Base-by-base conservation (phyloP, 2,888 invertebrate species). In the Mesopsocus fuscifrons region DNA sequence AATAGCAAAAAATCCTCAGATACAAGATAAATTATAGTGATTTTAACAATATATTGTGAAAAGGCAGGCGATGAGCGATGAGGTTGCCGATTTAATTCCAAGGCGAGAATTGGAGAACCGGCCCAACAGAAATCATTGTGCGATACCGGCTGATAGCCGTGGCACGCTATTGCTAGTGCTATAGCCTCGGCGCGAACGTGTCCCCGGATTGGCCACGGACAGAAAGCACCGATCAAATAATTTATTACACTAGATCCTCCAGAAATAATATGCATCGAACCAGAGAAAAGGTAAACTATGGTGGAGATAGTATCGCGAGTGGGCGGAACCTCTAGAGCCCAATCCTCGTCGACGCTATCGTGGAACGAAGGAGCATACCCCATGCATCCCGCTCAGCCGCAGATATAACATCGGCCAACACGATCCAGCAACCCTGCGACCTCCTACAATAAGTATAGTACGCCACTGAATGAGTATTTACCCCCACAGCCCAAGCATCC, bases 231-330 rank as follows among this genome's bases (percentile, higher is more conserved):
- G 21, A 38, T 9, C 3, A 17, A 38, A 38, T 38, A 38, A 38
- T 38, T 38, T 38, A 38, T 38, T 38, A 38, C 38, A 18, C 20
- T 21, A 38, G 38, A 38, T 20, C 38, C 38, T 38, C 38, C 13
- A 38, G 21, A 38, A 38, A 38, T 38, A 38, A 38, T 38, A 38
- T 38, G 20, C 38, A 38, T 38, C 38, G 38, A 20, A 20, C 20
- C 16, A 38, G 17, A 38, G 38, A 38, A 38, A 38, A 38, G 38
- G 38, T 38, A 38, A 38, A 38, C 38, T 38, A 38, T 38, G 17
- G 18, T n/a, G 20, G 38, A 38, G 38, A 38, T 38, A 20, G 17
- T 38, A 38, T 38, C 38, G 17, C 17, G 38, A 13, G 38, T 38
- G 38, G 38, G 38, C 38, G 38, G 38, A 15, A 38, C 21, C n/a